These are phyloP conservation scores for Bellardia bayeri DNA, from an alignment of 2,888 invertebrate species.

Conservation along the genomic window DNA sequence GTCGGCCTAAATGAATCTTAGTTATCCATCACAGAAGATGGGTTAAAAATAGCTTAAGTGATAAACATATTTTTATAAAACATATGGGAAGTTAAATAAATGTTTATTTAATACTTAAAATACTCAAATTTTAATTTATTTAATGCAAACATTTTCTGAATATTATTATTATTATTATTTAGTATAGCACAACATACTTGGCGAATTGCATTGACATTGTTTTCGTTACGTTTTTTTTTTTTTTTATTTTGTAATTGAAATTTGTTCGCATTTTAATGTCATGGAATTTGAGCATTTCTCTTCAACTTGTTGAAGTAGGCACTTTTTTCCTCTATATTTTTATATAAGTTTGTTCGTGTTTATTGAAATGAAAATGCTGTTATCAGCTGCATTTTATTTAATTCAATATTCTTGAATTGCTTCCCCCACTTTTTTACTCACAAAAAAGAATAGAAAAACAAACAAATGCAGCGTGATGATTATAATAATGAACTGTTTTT, in stretches of 20 bases:
- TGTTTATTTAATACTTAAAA: too few relatives aligned
- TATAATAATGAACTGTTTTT: slow-evolving; percentile 9
- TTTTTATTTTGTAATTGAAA: neutral
- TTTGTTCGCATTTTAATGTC: slow-evolving; percentile 24
- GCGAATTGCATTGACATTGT: slow-evolving; percentile 10
- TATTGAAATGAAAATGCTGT: slow-evolving; percentile 47
- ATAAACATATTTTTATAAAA: too few relatives aligned
- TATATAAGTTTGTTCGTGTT: slow-evolving; percentile 36
- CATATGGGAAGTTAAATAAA: too few relatives aligned
- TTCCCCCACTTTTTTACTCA: neutral
- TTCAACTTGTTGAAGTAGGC: slow-evolving; percentile 49
- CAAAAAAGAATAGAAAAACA: neutral
- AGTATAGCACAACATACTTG: neutral
- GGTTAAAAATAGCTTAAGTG: too few relatives aligned
- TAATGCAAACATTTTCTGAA: too few relatives aligned
- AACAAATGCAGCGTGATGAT: slow-evolving; percentile 17
- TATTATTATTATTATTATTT: neutral
- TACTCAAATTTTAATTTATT: too few relatives aligned
- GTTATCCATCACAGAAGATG: too few relatives aligned
- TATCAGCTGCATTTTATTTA: slow-evolving; percentile 56
- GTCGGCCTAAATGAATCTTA: too few relatives aligned
- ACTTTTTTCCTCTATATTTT: slow-evolving; percentile 25
- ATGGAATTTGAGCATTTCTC: slow-evolving; percentile 37
- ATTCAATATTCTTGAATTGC: slow-evolving; percentile 52
- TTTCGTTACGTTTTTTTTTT: neutral